Percentiles rank a stretch among this genome's conserved stretches.
Evolutionary conservation across 2,888 invertebrate genomes (phyloP).

Genomic region (Ypsolopha sequella): DNA sequence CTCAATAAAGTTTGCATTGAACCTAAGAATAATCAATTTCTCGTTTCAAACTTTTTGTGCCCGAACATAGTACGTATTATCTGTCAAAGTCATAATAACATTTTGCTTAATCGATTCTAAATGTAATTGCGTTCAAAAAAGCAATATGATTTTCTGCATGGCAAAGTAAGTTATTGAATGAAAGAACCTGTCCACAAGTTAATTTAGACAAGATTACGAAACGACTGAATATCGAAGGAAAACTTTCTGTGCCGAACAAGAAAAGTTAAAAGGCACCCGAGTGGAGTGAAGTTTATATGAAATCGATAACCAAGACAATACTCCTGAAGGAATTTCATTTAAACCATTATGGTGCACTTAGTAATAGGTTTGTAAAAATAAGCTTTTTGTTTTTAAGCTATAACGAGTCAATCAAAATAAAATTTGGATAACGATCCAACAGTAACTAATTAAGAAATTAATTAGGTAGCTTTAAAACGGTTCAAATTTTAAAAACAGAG

Average conservation of each 20-base stretch:
- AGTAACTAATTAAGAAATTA: constrained; percentile 1
- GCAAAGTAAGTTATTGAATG: constrained; percentile 35
- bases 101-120: no score
- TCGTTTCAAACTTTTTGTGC: no score
- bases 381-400: constrained; percentile 1
- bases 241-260: constrained; percentile 4
- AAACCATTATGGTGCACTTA: neutral
- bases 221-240: constrained; percentile 42
- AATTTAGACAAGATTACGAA: constrained; percentile 49
- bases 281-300: neutral
- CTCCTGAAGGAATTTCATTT: neutral
- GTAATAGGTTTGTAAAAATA: neutral
- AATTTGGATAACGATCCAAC: neutral
- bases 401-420: neutral
- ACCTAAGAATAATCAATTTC: no score
- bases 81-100: no score
- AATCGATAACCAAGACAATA: constrained; percentile 4
- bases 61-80: no score
- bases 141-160: neutral
- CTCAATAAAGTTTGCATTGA: no score
- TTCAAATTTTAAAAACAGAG: neutral
- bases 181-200: constrained; percentile 53
- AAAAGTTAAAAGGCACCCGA: constrained; percentile 2
- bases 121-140: no score
- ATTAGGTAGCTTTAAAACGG: neutral